Evolutionary conservation across 2,113 vertebrate genomes (phyloP).

Genomic region (Rissa tridactyla): DNA sequence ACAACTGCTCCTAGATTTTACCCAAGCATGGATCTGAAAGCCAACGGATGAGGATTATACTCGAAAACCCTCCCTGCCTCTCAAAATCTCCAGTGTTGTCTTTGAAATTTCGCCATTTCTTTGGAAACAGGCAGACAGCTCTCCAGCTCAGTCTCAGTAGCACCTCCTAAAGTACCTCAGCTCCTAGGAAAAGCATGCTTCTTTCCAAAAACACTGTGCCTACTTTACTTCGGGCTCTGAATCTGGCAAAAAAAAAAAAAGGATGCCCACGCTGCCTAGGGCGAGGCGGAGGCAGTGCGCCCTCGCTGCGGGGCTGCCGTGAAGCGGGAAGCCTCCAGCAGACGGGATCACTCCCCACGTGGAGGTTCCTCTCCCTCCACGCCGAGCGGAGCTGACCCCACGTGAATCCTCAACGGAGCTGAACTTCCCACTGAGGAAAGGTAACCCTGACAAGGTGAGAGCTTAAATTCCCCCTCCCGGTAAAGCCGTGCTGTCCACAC

Average conservation of each 20-base stretch:
- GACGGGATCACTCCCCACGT: not conserved
- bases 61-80: not conserved
- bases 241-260: not conserved
- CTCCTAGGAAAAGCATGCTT: not conserved
- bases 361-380: not conserved
- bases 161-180: not conserved
- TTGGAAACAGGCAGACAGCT: not conserved
- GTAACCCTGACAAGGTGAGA: not conserved
- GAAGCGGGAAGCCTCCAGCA: not conserved
- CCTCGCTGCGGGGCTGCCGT: fast-evolving
- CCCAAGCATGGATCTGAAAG: not conserved
- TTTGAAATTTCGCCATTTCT: not conserved
- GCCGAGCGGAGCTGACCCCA: not conserved
- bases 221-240: not conserved
- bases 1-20: not conserved
- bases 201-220: not conserved
- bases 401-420: not conserved
- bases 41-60: not conserved
- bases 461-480: not conserved
- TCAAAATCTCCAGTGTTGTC: not conserved
- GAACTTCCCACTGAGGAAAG: not conserved
- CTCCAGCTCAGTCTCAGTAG: not conserved
- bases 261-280: not conserved
- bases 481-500: constrained; percentile 5
- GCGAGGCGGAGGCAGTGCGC: not conserved